phyloP scores from a whole-genome alignment of 2,113 vertebrate genomes.

The Rhea pennata region DNA sequence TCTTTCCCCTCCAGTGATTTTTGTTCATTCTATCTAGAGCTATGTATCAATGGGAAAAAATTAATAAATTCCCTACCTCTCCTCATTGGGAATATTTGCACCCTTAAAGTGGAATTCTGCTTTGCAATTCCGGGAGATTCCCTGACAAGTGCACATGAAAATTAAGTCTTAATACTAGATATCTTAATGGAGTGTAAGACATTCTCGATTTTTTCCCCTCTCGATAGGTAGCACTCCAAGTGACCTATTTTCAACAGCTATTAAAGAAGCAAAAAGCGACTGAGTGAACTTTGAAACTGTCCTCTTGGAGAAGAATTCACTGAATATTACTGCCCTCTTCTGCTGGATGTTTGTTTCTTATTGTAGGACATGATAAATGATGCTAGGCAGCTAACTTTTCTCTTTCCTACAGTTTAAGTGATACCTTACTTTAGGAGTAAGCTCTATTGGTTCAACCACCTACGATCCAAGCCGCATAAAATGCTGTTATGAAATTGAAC shows the following conservation, averaged over 20 bases:
- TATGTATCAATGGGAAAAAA: neutral
- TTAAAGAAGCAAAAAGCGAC: neutral
- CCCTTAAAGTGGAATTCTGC: neutral
- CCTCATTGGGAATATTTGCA: neutral
- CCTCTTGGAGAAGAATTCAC: neutral
- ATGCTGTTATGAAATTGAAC: neutral
- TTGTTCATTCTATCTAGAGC: neutral
- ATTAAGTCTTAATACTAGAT: neutral
- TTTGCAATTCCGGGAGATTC: neutral
- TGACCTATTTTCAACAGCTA: neutral
- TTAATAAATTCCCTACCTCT: neutral
- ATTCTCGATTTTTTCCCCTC: neutral
- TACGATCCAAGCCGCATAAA: neutral
- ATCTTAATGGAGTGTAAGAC: neutral
- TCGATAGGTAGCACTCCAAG: neutral
- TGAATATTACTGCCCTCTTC: constrained; percentile 56
- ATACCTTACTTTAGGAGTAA: neutral
- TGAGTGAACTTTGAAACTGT: neutral
- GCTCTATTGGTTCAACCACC: neutral
- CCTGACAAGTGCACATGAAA: neutral
- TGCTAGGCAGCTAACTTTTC: neutral
- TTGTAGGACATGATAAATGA: neutral
- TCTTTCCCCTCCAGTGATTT: neutral
- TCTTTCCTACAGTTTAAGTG: neutral
- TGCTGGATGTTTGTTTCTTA: constrained; percentile 1